Evolutionary conservation across 2,113 vertebrate species (phyloP), one percentile per base, ranked within the genome.

Genomic region (Atherinomorus stipes): DNA sequence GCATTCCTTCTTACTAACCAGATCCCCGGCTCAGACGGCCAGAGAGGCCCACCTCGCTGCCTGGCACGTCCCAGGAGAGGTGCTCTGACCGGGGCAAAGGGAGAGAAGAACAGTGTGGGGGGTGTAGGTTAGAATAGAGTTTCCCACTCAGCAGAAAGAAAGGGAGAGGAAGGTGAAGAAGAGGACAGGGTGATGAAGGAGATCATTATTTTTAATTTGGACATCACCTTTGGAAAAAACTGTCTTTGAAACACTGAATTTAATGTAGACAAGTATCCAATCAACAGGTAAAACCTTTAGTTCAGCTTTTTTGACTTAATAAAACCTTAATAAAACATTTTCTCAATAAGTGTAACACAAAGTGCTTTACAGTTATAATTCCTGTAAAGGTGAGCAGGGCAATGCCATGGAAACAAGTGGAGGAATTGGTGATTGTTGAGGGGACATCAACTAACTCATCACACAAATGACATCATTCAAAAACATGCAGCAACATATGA

Each of bases 31-130:
- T 82, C 76, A 80, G 83, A 78, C 76, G 6, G 71, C 64, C 81
- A 65, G 76, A 87, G 85, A 76, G 86, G 84, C 84, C 88, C 85
- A 64, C 67, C 77, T 74, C 52, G 8, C 63, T 61, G 77, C 82
- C 80, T 54, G 80, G 56, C 7, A 9, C 4, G 77, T 88, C 88
- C 80, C 88, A 80, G 80, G 88, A 88, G 88, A 81, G 74, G 51
- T 38, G 74, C 88, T 81, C 76, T 83, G 84, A 86, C 79, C 74
- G 69, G 86, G 84, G 80, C 86, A 86, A 65, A 28, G 63, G 42
- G 38, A 74, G 58, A 62, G 28, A 60, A 73, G 52, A 38, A 16
- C 57, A 10, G 49, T 42, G 28, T 56, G n/a, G 67, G 11, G 26
- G 31, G 7, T 31, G 10, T 76, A 58, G 16, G 54, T 45, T 19